A percentile compares a stretch with the other conserved stretches of the same genome.
These are phyloP conservation scores for Coturnix japonica DNA, from an alignment of 2,113 vertebrate species.

Conservation along the genomic window DNA sequence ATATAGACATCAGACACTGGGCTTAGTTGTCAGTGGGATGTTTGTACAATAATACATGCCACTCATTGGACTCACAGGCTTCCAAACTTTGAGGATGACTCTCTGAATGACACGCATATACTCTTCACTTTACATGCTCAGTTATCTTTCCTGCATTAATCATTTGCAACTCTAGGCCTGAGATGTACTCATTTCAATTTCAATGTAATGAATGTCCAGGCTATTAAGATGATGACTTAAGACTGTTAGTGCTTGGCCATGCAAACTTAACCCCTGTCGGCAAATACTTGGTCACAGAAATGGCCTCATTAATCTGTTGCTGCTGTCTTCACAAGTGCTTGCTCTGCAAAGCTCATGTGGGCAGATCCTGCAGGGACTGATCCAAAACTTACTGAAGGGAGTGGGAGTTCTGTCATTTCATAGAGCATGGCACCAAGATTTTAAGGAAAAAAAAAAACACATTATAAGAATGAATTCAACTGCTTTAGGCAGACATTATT, in stretches of 20 bases:
- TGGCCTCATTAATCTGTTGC: constrained; percentile 37
- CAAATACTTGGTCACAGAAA: constrained; percentile 12
- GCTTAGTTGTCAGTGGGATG: not conserved
- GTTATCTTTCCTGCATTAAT: not conserved
- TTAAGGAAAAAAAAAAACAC: not conserved
- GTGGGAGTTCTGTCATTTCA: constrained; percentile 37
- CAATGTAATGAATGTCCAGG: not conserved
- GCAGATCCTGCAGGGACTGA: not conserved
- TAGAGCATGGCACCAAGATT: not conserved
- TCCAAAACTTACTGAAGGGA: constrained; percentile 22
- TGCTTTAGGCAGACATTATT: constrained; percentile 8
- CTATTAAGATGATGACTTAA: constrained; percentile 42
- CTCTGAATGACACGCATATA: not conserved
- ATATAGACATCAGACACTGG: not conserved
- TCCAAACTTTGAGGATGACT: not conserved
- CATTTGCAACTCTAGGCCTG: not conserved
- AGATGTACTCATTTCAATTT: constrained; percentile 41
- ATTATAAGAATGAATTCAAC: constrained; percentile 17
- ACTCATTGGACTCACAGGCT: fast-evolving
- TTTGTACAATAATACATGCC: not conserved
- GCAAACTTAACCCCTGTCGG: constrained; percentile 38
- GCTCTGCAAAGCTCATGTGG: not conserved
- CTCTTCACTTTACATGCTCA: not conserved
- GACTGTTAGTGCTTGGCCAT: constrained; percentile 30
- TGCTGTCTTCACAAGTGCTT: not conserved